These are phyloP conservation scores for Protobothrops mucrosquamatus DNA, from an alignment of 2,113 vertebrate genomes.

Conservation along the genomic window DNA sequence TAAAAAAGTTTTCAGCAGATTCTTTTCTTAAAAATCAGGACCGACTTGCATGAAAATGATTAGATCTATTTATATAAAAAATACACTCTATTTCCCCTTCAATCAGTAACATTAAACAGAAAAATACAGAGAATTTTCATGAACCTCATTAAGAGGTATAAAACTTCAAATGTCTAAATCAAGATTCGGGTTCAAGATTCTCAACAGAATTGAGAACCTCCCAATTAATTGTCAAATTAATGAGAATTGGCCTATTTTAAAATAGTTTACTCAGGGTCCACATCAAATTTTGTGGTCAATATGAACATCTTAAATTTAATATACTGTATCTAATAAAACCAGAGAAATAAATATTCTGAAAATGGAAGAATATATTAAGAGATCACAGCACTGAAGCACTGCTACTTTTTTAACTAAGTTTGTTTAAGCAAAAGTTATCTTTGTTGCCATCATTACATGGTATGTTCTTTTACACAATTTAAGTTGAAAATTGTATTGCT, in stretches of 20 bases:
- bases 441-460: neutral
- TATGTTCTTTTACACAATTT: conserved; percentile 4
- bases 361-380: conserved; percentile 11
- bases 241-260: neutral
- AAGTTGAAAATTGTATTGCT: conserved; percentile 13
- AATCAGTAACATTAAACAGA: neutral
- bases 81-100: neutral
- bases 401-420: neutral
- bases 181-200: neutral
- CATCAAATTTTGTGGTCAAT: neutral
- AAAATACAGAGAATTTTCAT: neutral
- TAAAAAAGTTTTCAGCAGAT: neutral
- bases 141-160: neutral
- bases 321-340: neutral
- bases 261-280: neutral
- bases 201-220: neutral
- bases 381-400: neutral
- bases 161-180: neutral
- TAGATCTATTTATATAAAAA: neutral
- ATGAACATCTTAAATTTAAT: neutral
- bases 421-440: neutral
- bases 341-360: neutral
- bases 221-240: neutral
- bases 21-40: neutral
- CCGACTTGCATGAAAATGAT: neutral